Percentiles rank a stretch among this genome's conserved stretches.
These are phyloP conservation scores for Zygothrica quintamaculata DNA, from an alignment of 2,888 invertebrate species.

Conservation along the genomic window DNA sequence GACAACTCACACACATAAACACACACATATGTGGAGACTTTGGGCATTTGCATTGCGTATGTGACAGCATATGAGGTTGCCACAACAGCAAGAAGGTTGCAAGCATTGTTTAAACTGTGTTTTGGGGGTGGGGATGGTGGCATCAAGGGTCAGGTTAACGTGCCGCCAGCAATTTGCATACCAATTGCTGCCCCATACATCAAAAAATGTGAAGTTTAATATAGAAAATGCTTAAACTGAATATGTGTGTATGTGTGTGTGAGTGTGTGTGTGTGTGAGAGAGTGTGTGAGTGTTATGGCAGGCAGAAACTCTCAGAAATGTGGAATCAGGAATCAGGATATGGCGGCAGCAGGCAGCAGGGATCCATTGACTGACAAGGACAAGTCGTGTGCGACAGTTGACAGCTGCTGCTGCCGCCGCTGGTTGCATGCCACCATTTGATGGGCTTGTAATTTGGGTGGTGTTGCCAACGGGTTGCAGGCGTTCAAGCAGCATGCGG, in stretches of 20 bases:
- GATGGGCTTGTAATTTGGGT: slow-evolving; percentile 34
- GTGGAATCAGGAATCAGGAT: slow-evolving; percentile 24
- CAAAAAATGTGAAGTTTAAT: slow-evolving; percentile 81
- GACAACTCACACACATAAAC: not conserved
- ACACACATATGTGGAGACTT: not conserved
- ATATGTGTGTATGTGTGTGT: not conserved
- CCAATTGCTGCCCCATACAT: slow-evolving; percentile 75
- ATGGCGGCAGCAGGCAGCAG: slow-evolving; percentile 6
- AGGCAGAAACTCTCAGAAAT: slow-evolving; percentile 15
- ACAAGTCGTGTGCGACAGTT: slow-evolving; percentile 81
- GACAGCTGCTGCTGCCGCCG: slow-evolving; percentile 73
- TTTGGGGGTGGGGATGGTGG: not conserved
- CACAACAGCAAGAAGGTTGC: slow-evolving; percentile 45
- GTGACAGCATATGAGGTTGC: slow-evolving; percentile 44
- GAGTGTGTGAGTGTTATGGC: slow-evolving; percentile 2
- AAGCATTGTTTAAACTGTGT: slow-evolving; percentile 7
- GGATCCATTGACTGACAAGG: slow-evolving; percentile 71
- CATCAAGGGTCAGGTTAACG: slow-evolving; percentile 32
- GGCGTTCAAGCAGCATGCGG: slow-evolving; percentile 6
- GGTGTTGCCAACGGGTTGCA: not conserved
- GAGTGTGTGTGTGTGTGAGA: no score
- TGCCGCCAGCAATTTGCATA: slow-evolving; percentile 69
- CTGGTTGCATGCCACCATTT: slow-evolving; percentile 75
- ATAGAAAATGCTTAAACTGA: slow-evolving; percentile 73
- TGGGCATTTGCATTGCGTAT: slow-evolving; percentile 35